Base-by-base conservation (phyloP, 2,797 vertebrate genomes). In the Poecilia velifera region DNA sequence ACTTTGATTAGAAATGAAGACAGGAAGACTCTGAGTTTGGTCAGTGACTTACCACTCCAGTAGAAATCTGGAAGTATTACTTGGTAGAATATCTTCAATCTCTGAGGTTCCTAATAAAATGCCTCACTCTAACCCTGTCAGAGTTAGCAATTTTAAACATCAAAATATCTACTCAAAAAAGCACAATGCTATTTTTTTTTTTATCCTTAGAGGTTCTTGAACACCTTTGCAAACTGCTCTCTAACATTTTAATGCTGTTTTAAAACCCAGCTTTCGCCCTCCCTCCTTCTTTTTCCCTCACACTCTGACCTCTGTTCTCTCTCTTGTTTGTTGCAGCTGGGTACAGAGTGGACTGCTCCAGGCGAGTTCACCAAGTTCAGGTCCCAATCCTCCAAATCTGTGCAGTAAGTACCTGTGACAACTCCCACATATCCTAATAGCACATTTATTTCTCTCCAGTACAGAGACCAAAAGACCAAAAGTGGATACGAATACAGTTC, bases 341-440 rank as follows among this genome's bases (percentile, higher is more conserved):
- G 98, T 31, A 97, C 97, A 0, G 98, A 99, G 89, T 99, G 98
- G 98, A 99, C 98, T 0, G 98, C 98, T 0, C 98, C 98, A 0
- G 98, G 98, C 80, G 98, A 99, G 86, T 99, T 99, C 95, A 98
- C 96, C 95, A 99, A 99, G 88, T 99, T 99, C 96, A 97, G 97
- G 93, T 98, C 98, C 14, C 98, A 99, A 79, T 96, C 97, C 73
- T 99, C 98, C 82, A 99, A 97, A 88, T 97, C 98, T 74, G 93
- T 98, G 53, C 97, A 97, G 98, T 99, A 94, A 97, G 98, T 96
- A 92, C 76, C 86, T 82, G 81, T 81, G 76, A 89, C 86, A 86
- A 74, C 68, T 73, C 78, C 57, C 82, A 77, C 45, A 49, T 59
- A 74, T 84, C 70, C 81, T 62, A 55, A 74, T 7, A 0, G 68